Evolutionary conservation across 2,113 vertebrate species (phyloP).

Genomic region (Cryptotis parvus): DNA sequence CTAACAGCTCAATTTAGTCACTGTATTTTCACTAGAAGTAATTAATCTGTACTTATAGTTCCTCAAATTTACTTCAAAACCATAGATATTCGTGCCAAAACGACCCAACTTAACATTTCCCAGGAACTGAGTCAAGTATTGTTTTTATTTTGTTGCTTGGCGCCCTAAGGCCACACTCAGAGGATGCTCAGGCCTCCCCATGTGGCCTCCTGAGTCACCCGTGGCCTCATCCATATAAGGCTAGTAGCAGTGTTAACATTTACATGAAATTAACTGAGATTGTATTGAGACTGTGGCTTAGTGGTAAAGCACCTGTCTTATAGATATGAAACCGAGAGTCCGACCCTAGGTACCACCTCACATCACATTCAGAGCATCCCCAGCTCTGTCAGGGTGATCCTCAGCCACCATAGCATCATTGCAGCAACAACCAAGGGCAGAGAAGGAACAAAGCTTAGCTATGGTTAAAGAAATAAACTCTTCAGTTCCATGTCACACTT

Average conservation of each 20-base stretch:
- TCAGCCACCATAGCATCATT: too few species aligned
- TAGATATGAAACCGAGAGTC: too few species aligned
- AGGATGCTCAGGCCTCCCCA: background rate
- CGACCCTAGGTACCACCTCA: too few species aligned
- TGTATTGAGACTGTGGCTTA: too few species aligned
- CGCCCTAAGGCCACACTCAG: background rate
- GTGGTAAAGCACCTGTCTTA: too few species aligned
- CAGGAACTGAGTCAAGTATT: background rate
- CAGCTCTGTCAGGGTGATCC: too few species aligned
- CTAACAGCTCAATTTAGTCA: background rate
- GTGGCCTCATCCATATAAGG: too few species aligned
- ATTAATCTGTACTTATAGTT: conserved; percentile 7
- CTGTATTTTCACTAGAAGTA: background rate
- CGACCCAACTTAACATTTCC: background rate
- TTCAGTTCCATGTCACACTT: background rate
- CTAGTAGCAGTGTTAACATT: background rate
- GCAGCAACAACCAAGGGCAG: too few species aligned
- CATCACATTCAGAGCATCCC: too few species aligned
- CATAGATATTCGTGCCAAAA: background rate
- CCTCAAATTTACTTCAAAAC: background rate
- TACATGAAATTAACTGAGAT: background rate
- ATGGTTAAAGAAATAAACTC: background rate
- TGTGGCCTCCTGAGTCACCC: too few species aligned
- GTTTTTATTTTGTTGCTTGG: background rate
- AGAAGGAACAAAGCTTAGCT: too few species aligned